Base-by-base conservation (phyloP, 2,888 invertebrate genomes). In the Cantharis nigra region DNA sequence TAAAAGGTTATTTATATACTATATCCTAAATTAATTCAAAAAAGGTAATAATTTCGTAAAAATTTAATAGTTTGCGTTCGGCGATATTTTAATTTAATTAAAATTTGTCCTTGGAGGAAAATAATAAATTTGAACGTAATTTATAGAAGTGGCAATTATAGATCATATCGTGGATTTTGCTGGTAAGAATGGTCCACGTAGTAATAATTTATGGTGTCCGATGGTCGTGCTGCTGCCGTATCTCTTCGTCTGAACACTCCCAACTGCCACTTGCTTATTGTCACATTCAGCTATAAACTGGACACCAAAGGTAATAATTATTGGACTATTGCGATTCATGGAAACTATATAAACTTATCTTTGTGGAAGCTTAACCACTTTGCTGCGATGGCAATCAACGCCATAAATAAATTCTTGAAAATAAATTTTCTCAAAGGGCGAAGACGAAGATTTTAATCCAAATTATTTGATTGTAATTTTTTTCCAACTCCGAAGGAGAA, bases 111-210 rank as follows among this genome's bases (percentile, higher is more conserved):
- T 75, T 71, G 75, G 26, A 18, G 78, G 81, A 77, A 78, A 79
- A 80, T 81, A 81, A 84, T 83, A 84, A 83, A 83, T 84, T 82
- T 79, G 77, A 79, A 75, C 62, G 83, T 83, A 83, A 85, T 85
- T 85, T 85, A 85, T 84, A 83, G 81, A 78, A 81, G 81, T 81
- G 81, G 81, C 83, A 85, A 84, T 84, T 83, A 83, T 82, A 84
- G 85, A 85, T 85, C 83, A 81, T 82, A 85, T 84, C 83, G 81
- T 83, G 81, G 65, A 82, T 84, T 49, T 82, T 81, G 83, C 82
- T 78, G 76, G 78, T 77, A 78, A 80, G 80, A 78, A 78, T 79
- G 74, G 77, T 79, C 79, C 77, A 69, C 69, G 64, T 69, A 80
- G 79, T 71, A 74, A 78, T 79, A 81, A 81, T 81, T 81, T 80